These are phyloP conservation scores for Gymnothorax javanicus DNA, from an alignment of 2,797 vertebrate species.

Conservation along the genomic window DNA sequence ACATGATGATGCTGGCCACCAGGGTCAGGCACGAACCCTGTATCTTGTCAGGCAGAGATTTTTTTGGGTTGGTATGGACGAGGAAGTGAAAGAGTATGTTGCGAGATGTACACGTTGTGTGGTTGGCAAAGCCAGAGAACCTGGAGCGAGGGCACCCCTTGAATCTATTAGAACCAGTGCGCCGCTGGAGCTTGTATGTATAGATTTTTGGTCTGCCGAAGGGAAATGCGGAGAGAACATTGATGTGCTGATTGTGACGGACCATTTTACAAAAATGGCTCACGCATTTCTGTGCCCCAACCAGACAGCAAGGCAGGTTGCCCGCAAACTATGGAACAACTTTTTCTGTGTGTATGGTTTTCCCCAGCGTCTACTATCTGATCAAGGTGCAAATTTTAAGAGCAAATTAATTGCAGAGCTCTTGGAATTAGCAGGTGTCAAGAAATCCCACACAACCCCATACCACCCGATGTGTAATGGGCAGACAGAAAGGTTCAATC, in stretches of 20 bases:
- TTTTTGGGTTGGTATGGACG: conserved; percentile 24
- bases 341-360: conserved; percentile 24
- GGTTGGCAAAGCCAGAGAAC: neutral
- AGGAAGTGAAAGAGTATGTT: conserved; percentile 20
- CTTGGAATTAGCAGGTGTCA: neutral
- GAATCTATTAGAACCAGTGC: neutral
- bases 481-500: neutral
- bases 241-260: neutral
- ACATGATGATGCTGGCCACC: conserved; percentile 13
- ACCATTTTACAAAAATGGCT: conserved; percentile 19
- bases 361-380: neutral
- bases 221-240: neutral
- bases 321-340: conserved; percentile 12
- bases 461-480: neutral
- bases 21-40: conserved; percentile 14
- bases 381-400: neutral
- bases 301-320: conserved; percentile 13
- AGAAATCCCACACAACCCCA: neutral
- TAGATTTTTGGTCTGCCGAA: neutral
- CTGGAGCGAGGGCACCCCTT: neutral
- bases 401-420: neutral
- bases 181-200: neutral
- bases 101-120: neutral
- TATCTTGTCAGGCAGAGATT: conserved; percentile 6
- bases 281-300: conserved; percentile 4